Evolutionary conservation across 1,140 invertebrate genomes (phyloP).

Genomic region (Achatina immaculata): DNA sequence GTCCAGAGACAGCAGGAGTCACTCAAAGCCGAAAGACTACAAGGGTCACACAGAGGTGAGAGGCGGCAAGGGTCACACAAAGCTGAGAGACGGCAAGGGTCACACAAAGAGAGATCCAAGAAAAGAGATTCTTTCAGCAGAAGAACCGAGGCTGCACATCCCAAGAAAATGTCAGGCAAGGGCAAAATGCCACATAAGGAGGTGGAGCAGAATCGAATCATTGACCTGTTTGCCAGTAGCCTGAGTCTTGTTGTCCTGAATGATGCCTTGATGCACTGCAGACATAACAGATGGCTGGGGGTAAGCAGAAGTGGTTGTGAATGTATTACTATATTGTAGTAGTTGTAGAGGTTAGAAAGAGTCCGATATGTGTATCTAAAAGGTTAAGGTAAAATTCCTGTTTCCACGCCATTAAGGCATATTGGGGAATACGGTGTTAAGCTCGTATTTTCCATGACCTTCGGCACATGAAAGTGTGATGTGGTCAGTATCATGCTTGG

Average conservation of each 20-base stretch:
- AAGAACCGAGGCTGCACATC: neutral
- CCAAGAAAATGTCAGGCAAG: neutral
- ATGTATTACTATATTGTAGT: neutral
- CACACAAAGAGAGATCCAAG: neutral
- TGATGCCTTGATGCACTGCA: neutral
- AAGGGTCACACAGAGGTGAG: too few species aligned
- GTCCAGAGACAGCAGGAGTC: neutral
- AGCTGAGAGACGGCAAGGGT: too few species aligned
- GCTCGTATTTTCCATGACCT: too few species aligned
- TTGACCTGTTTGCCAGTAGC: constrained; percentile 1
- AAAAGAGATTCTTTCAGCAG: neutral
- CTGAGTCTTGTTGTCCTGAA: neutral
- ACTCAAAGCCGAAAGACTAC: neutral
- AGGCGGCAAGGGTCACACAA: too few species aligned
- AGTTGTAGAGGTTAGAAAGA: too few species aligned
- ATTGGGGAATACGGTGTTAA: too few species aligned
- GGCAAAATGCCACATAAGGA: neutral
- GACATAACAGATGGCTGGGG: neutral
- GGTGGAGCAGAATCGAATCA: neutral
- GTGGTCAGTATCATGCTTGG: too few species aligned
- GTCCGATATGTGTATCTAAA: too few species aligned
- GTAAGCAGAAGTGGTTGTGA: neutral
- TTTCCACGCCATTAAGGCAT: too few species aligned
- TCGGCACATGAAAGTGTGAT: too few species aligned
- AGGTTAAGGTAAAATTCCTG: too few species aligned